phyloP scores from a whole-genome alignment of 2,888 invertebrate genomes.

The Cremastobaeus sp. region DNA sequence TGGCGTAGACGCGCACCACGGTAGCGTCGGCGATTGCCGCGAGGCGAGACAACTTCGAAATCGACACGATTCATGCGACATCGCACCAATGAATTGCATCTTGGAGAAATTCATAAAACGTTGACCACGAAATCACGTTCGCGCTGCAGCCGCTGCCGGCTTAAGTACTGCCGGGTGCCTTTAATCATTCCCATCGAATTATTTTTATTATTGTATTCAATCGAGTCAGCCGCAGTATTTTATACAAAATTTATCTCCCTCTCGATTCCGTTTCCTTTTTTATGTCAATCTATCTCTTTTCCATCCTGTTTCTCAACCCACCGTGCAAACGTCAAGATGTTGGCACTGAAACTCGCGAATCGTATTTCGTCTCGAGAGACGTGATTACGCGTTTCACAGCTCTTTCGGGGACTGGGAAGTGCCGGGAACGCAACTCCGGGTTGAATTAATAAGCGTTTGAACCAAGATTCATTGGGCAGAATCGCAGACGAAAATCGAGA shows the following conservation, averaged over 20 bases:
- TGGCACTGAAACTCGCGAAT: slow-evolving; percentile 48
- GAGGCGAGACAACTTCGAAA: slow-evolving; percentile 31
- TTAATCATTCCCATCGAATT: no score
- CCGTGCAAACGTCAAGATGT: slow-evolving; percentile 23
- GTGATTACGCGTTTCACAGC: slow-evolving; percentile 58
- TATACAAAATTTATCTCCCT: not conserved
- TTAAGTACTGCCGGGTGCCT: slow-evolving; percentile 47
- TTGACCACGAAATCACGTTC: slow-evolving; percentile 34
- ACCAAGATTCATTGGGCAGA: slow-evolving; percentile 49
- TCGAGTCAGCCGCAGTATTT: slow-evolving; percentile 20
- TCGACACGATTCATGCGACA: slow-evolving; percentile 47
- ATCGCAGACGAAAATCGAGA: slow-evolving; percentile 46
- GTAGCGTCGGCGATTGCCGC: not conserved
- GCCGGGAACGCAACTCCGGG: slow-evolving; percentile 33
- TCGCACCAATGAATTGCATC: slow-evolving; percentile 1
- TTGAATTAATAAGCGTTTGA: slow-evolving; percentile 55
- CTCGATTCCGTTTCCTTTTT: slow-evolving; percentile 5
- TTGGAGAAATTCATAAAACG: slow-evolving; percentile 59
- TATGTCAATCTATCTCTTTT: slow-evolving; percentile 20
- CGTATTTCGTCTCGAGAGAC: slow-evolving; percentile 56
- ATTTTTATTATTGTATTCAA: no score
- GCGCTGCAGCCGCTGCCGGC: slow-evolving; percentile 27
- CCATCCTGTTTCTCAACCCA: slow-evolving; percentile 18
- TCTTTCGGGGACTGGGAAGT: slow-evolving; percentile 51
- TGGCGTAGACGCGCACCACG: slow-evolving; percentile 8